phyloP scores from a whole-genome alignment of 2,797 vertebrate genomes.

The Centroberyx gerrardi region DNA sequence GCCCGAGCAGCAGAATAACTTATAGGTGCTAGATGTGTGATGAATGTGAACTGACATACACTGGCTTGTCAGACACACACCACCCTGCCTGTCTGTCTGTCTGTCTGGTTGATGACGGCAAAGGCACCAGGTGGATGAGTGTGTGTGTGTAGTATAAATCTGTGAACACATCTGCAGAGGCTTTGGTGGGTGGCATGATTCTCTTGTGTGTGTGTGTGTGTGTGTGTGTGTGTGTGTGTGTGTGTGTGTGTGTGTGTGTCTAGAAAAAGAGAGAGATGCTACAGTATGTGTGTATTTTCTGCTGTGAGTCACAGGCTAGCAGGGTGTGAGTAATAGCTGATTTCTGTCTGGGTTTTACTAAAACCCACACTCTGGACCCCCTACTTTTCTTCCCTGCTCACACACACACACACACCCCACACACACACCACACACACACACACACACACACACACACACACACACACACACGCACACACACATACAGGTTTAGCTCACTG shows the following conservation, averaged over 20 bases:
- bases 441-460: background rate
- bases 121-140: conserved; percentile 40
- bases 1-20: conserved; percentile 52
- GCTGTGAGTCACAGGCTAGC: conserved; percentile 35
- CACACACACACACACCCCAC: background rate
- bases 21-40: conserved; percentile 61
- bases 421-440: background rate
- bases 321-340: conserved; percentile 6
- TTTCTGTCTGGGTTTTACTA: background rate
- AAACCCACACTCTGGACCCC: background rate
- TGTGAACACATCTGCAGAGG: conserved; percentile 11
- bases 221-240: conserved; percentile 14
- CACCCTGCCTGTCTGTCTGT: conserved; percentile 34
- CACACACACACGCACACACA: conserved; percentile 2
- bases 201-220: conserved; percentile 18
- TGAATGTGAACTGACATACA: conserved; percentile 58
- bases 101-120: conserved; percentile 43
- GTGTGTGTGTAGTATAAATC: conserved; percentile 27
- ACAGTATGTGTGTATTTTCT: conserved; percentile 22
- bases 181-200: conserved; percentile 1
- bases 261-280: background rate
- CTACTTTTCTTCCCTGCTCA: background rate
- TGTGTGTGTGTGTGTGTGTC: conserved; percentile 27
- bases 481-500: conserved; percentile 9
- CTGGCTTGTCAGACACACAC: conserved; percentile 58